Conservation (phyloP, 2,888 invertebrate genomes). For the Autographa pulchrina region DNA sequence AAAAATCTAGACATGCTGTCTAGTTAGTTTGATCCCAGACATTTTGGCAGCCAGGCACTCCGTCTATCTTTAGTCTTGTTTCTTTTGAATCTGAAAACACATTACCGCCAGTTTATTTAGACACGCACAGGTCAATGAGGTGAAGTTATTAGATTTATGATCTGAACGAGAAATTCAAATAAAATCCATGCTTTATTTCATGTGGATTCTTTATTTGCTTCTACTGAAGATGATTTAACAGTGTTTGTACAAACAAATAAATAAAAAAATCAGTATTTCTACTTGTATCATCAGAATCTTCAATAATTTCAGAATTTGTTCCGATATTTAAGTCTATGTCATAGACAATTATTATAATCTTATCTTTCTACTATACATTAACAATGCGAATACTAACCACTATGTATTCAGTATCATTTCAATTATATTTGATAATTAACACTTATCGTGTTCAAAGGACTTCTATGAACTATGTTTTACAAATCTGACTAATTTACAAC, state of each 20-base stretch:
- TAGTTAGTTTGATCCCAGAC: constrained; percentile 26
- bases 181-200: not conserved
- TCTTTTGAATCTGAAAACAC: constrained; percentile 32
- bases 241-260: not conserved
- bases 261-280: not conserved
- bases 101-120: constrained; percentile 20
- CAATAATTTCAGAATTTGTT: constrained; percentile 19
- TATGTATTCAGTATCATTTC: not conserved
- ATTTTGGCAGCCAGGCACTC: constrained; percentile 43
- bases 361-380: not conserved
- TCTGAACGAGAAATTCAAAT: not conserved
- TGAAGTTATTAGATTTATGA: not conserved
- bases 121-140: constrained; percentile 15
- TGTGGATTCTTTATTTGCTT: not conserved
- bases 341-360: not conserved
- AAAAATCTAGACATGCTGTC: constrained; percentile 37
- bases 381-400: not conserved
- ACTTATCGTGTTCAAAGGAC: constrained; percentile 7
- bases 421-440: constrained; percentile 4
- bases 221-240: not conserved
- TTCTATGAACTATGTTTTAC: constrained; percentile 16
- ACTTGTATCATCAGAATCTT: not conserved
- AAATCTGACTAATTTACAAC: constrained; percentile 56
- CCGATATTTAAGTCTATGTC: not conserved
- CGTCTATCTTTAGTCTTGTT: constrained; percentile 51